Evolutionary conservation across 53 echinoderm and acorn worm species (phyloP).

Genomic region (Actinopyga echinites): DNA sequence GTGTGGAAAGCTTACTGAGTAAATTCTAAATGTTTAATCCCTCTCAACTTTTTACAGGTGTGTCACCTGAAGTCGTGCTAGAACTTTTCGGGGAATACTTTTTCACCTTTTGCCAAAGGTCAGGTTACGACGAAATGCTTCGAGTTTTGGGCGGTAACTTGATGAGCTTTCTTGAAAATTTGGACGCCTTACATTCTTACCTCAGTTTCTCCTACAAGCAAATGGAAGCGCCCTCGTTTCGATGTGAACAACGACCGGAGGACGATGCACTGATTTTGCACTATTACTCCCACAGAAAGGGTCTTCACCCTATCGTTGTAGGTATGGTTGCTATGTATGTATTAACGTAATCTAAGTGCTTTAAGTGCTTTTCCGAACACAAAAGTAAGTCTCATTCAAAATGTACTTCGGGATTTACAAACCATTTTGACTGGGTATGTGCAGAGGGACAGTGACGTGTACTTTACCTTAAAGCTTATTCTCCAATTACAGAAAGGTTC

Average conservation of each 20-base stretch:
- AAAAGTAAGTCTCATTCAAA: too few species aligned
- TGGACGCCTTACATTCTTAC: conserved; percentile 95
- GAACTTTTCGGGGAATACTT: conserved; percentile 95
- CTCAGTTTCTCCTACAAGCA: conserved; percentile 94
- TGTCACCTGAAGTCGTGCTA: conserved; percentile 70
- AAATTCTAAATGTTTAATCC: too few species aligned
- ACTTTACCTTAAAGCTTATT: too few species aligned
- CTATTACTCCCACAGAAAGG: conserved; percentile 95
- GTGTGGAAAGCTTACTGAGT: neutral
- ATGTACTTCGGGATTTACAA: too few species aligned
- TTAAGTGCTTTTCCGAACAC: too few species aligned
- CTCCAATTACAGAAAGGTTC: too few species aligned
- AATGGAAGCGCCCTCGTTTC: conserved; percentile 97
- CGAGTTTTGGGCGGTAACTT: conserved; percentile 88
- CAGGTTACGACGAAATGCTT: conserved; percentile 98
- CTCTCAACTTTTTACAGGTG: conserved; percentile 39
- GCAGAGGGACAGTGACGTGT: too few species aligned
- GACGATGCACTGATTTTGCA: conserved; percentile 88
- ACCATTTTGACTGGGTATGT: too few species aligned
- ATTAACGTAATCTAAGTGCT: too few species aligned
- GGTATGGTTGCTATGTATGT: conserved; percentile 52
- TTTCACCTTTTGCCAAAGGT: conserved; percentile 91
- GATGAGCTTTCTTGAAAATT: conserved; percentile 92
- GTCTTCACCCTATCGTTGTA: conserved; percentile 92
- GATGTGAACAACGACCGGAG: conserved; percentile 74